These are phyloP conservation scores for Dinothrombium tinctorium DNA, from an alignment of 1,140 invertebrate species.

Conservation along the genomic window DNA sequence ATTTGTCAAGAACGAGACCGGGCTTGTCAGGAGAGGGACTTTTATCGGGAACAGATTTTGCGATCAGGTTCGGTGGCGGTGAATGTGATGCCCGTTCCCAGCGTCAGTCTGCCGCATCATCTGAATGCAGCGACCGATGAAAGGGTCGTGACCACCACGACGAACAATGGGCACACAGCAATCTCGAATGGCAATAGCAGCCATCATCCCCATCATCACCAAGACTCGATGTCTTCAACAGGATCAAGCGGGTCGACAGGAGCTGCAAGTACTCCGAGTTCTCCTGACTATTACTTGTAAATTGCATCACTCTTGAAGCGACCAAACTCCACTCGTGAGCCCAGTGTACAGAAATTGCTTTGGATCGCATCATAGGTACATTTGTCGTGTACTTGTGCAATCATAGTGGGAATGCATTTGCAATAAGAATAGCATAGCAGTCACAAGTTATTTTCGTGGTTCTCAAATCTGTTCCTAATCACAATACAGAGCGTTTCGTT, in stretches of 20 bases:
- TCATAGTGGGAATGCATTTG: too few species aligned
- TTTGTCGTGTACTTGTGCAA: too few species aligned
- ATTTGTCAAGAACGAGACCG: constrained; percentile 41
- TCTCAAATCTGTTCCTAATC: too few species aligned
- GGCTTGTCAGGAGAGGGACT: background rate
- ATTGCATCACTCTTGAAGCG: too few species aligned
- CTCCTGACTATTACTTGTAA: constrained; percentile 1
- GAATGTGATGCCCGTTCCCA: background rate
- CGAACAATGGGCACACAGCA: background rate
- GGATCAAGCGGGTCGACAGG: background rate
- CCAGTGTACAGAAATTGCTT: too few species aligned
- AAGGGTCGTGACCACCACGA: background rate
- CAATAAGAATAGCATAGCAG: too few species aligned
- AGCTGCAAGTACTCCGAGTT: constrained; percentile 1
- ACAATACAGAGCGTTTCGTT: too few species aligned
- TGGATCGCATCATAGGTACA: too few species aligned
- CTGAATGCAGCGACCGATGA: background rate
- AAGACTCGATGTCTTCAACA: constrained; percentile 1
- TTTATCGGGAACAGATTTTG: background rate
- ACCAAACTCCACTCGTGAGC: too few species aligned
- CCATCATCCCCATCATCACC: background rate
- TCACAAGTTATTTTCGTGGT: too few species aligned
- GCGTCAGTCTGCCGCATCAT: background rate
- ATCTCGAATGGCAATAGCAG: too few species aligned
- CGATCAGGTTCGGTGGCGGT: background rate